A percentile compares a stretch with the other conserved stretches of the same genome.
These are phyloP conservation scores for Vimba vimba DNA, from an alignment of 2,113 vertebrate species.

Conservation along the genomic window DNA sequence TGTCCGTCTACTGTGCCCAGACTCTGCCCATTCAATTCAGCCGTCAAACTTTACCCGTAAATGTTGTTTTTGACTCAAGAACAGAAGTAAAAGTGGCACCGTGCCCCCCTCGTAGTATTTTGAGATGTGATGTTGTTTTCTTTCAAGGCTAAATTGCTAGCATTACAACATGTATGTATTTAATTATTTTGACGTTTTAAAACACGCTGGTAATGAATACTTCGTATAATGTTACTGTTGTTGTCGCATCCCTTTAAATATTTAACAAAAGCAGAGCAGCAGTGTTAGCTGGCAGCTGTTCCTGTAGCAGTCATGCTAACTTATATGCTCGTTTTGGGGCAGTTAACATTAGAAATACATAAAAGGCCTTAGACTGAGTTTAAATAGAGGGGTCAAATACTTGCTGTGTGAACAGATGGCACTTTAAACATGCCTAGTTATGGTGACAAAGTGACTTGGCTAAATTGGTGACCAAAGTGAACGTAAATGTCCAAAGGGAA, in stretches of 20 bases:
- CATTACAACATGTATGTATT: background rate
- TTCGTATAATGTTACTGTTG: slow-evolving; percentile 6
- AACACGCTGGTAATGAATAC: background rate
- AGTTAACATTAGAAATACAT: background rate
- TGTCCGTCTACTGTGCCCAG: background rate
- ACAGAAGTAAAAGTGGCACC: background rate
- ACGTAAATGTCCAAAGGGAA: background rate
- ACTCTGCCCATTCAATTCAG: background rate
- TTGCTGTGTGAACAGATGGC: background rate
- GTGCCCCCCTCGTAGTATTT: background rate
- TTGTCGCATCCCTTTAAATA: slow-evolving; percentile 7
- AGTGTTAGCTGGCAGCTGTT: slow-evolving; percentile 26
- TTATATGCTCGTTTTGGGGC: slow-evolving; percentile 10
- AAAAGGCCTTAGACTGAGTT: slow-evolving; percentile 18
- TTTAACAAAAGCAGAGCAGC: background rate
- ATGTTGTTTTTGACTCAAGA: background rate
- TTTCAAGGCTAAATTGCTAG: slow-evolving; percentile 1
- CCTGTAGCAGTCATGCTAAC: slow-evolving; percentile 21
- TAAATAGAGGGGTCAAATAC: background rate
- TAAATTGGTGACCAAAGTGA: background rate
- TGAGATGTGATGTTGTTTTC: background rate
- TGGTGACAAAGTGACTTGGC: background rate
- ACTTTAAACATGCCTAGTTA: background rate
- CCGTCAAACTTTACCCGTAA: background rate
- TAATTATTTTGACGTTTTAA: background rate